Conservation (phyloP, 2,113 vertebrate genomes). For the Epinephelus lanceolatus region DNA sequence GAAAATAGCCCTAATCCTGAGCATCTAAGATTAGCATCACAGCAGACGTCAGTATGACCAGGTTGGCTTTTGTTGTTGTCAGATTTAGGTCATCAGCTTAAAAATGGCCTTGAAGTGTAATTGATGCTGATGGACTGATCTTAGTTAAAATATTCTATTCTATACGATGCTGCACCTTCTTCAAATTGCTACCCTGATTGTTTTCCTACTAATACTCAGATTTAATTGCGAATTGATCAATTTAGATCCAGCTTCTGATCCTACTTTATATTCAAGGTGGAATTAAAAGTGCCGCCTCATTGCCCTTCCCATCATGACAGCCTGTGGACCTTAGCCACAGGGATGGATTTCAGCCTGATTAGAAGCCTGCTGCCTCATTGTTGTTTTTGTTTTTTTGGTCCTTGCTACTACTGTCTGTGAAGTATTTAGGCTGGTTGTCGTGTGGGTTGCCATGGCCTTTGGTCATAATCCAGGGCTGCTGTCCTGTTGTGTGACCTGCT, state of each 20-base stretch:
- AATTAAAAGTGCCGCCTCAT: conserved; percentile 61
- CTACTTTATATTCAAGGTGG: conserved; percentile 63
- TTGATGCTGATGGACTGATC: conserved; percentile 62
- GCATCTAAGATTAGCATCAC: conserved; percentile 82
- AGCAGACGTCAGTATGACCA: conserved; percentile 80
- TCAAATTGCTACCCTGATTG: conserved; percentile 27
- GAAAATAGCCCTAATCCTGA: conserved; percentile 83
- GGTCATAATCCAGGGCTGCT: conserved; percentile 71
- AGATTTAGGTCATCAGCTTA: conserved; percentile 83
- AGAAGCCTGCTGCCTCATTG: conserved; percentile 53
- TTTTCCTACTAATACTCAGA: conserved; percentile 42
- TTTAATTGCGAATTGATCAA: conserved; percentile 49
- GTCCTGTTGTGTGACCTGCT: conserved; percentile 71
- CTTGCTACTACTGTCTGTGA: conserved; percentile 45
- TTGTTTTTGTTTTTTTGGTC: conserved; percentile 45
- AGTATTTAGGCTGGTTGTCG: conserved; percentile 65
- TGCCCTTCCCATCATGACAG: conserved; percentile 66
- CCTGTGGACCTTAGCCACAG: conserved; percentile 56
- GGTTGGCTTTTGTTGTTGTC: conserved; percentile 81
- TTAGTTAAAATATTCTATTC: conserved; percentile 49
- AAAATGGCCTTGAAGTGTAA: conserved; percentile 76
- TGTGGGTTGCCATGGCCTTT: conserved; percentile 61
- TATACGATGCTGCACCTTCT: background rate
- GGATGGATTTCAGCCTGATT: conserved; percentile 67
- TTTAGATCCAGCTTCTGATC: conserved; percentile 69